phyloP scores from a whole-genome alignment of 2,797 vertebrate species.

The Falco novaeseelandiae region DNA sequence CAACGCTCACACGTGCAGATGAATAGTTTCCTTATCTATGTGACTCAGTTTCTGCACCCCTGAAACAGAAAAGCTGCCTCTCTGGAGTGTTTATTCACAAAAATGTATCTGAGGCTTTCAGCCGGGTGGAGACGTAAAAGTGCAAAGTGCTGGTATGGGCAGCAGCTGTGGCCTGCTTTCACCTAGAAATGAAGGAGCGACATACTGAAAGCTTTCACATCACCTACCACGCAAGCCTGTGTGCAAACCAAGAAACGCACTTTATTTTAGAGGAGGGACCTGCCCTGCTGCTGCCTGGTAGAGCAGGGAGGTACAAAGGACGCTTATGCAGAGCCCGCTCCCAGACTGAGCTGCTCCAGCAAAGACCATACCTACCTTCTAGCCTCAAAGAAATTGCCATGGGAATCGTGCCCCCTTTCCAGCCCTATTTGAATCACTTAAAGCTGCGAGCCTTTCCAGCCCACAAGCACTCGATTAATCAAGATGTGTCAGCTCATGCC shows the following conservation, averaged over 20 bases:
- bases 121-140: neutral
- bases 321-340: neutral
- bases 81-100: neutral
- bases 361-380: neutral
- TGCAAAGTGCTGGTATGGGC: neutral
- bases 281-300: neutral
- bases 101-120: conserved; percentile 1
- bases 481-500: neutral
- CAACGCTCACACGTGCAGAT: neutral
- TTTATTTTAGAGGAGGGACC: neutral
- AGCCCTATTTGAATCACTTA: neutral
- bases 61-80: neutral
- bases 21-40: neutral
- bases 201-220: neutral
- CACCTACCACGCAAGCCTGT: neutral
- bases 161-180: neutral
- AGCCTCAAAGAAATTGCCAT: neutral
- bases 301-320: neutral
- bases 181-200: neutral
- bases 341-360: neutral
- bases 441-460: neutral
- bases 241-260: neutral
- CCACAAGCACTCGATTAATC: neutral
- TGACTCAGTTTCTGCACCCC: neutral
- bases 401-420: neutral